These are phyloP conservation scores for Erpetoichthys calabaricus DNA, from an alignment of 2,797 vertebrate species.

Conservation along the genomic window DNA sequence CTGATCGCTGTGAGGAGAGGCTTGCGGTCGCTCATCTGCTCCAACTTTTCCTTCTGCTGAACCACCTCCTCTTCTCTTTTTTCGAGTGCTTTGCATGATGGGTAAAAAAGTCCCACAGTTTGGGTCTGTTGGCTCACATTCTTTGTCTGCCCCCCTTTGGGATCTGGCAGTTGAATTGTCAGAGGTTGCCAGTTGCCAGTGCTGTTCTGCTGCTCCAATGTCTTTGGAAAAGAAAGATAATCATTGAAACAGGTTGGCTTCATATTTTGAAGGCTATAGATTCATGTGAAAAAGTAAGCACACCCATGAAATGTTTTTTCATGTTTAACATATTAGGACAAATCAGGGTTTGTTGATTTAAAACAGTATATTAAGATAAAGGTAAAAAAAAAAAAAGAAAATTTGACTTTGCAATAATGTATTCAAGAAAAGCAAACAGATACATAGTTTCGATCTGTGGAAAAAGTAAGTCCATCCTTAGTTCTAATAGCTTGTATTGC, in stretches of 20 bases:
- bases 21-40: constrained; percentile 46
- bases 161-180: constrained; percentile 16
- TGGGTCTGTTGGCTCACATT: constrained; percentile 57
- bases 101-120: constrained; percentile 75
- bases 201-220: constrained; percentile 2
- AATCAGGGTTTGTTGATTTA: constrained; percentile 3
- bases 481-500: too few relatives aligned
- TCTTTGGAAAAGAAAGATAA: constrained; percentile 13
- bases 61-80: constrained; percentile 47
- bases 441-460: too few relatives aligned
- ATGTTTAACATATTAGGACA: constrained; percentile 24
- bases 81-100: constrained; percentile 57
- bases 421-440: too few relatives aligned
- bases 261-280: too few relatives aligned
- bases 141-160: constrained; percentile 11
- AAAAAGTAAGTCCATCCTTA: too few relatives aligned
- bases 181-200: constrained; percentile 37
- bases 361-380: constrained; percentile 8
- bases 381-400: too few relatives aligned
- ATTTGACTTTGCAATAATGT: too few relatives aligned
- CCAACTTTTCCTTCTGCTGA: constrained; percentile 40
- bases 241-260: too few relatives aligned
- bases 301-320: constrained; percentile 19
- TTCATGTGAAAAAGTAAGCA: too few relatives aligned
- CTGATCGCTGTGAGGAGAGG: constrained; percentile 68